Percentiles rank a stretch among this genome's conserved stretches.
phyloP scores from a whole-genome alignment of 2,888 invertebrate species.

The Caenorhabditis wallacei region DNA sequence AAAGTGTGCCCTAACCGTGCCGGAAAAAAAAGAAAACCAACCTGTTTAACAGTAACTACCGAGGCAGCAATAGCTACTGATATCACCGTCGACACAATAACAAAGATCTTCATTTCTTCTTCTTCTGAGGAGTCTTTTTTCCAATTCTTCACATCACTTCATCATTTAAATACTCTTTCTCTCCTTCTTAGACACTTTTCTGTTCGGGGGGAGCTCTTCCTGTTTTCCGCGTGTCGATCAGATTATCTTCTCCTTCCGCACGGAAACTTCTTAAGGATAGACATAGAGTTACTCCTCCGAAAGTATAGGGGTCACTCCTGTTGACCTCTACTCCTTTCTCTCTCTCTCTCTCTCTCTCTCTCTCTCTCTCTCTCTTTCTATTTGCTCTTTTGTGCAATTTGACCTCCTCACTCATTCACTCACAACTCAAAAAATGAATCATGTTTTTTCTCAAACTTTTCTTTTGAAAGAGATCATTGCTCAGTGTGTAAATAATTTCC shows the following conservation, averaged over 20 bases:
- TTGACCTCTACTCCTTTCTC: not conserved
- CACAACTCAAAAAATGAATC: not conserved
- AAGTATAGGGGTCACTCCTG: not conserved
- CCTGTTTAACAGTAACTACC: conserved; percentile 15
- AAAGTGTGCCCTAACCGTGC: too few species aligned
- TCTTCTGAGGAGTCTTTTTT: too few species aligned
- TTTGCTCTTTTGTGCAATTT: not conserved
- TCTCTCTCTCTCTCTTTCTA: not conserved
- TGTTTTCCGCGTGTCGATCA: conserved; percentile 57
- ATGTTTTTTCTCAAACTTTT: conserved; percentile 8
- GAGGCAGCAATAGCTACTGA: too few species aligned
- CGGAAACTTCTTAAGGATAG: too few species aligned
- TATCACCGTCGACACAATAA: too few species aligned
- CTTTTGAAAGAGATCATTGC: conserved; percentile 44
- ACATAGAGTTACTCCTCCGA: too few species aligned
- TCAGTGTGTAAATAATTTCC: conserved; percentile 7
- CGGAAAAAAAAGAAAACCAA: too few species aligned
- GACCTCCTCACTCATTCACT: not conserved
- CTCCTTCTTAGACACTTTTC: conserved; percentile 4
- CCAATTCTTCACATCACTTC: too few species aligned
- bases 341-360: too few species aligned
- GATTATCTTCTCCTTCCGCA: conserved; percentile 62
- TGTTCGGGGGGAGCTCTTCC: not conserved
- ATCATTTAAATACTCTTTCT: not conserved
- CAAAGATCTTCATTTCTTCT: too few species aligned